Evolutionary conservation across 1,140 invertebrate species (phyloP).

Genomic region (Halictus rubicundus): DNA sequence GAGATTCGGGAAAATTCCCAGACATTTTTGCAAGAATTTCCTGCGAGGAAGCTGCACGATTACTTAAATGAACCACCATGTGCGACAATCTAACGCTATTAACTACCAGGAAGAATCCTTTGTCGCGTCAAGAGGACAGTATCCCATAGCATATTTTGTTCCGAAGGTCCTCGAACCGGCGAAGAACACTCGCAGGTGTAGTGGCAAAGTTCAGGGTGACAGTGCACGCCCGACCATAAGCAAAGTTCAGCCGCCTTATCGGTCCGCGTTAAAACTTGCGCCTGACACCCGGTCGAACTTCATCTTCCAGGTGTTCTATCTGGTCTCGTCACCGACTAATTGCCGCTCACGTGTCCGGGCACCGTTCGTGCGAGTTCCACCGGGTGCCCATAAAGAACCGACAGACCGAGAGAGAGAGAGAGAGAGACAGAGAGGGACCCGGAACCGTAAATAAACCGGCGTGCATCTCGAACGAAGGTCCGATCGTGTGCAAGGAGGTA

Average conservation of each 20-base stretch:
- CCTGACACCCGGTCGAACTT: background rate
- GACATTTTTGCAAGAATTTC: too few relatives aligned
- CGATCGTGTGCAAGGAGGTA: background rate
- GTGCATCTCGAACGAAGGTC: background rate
- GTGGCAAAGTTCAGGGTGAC: background rate
- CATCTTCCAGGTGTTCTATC: background rate
- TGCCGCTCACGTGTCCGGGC: background rate
- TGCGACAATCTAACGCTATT: too few relatives aligned
- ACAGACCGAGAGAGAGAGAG: background rate
- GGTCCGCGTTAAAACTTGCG: background rate
- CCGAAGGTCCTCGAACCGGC: background rate
- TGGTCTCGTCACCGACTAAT: background rate
- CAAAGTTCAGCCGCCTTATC: background rate
- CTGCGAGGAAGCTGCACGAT: too few relatives aligned
- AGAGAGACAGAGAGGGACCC: too few relatives aligned
- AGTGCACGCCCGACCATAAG: background rate
- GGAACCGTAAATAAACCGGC: slow-evolving; percentile 22
- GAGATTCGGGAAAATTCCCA: too few relatives aligned
- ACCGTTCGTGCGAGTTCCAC: too few relatives aligned
- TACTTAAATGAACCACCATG: too few relatives aligned
- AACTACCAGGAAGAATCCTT: too few relatives aligned
- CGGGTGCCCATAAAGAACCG: background rate
- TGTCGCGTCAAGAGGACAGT: too few relatives aligned
- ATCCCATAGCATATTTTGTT: background rate
- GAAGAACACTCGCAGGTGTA: background rate